Conservation (phyloP, 2,113 vertebrate species). For the Crotalus horridus region DNA sequence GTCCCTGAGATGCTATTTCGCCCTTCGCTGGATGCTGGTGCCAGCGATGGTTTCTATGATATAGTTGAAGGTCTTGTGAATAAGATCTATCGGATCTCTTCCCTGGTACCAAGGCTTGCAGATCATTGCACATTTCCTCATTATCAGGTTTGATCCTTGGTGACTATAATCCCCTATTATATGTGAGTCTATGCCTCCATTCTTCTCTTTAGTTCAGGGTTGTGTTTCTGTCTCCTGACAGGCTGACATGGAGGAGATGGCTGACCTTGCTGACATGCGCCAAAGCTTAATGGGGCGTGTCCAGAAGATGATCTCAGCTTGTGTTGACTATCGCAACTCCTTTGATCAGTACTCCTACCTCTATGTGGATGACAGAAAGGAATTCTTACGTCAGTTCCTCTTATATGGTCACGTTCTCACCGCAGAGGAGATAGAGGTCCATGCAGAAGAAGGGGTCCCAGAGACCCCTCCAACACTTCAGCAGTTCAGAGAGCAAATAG, state of each 20-base stretch:
- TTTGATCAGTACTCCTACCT: slow-evolving; percentile 80
- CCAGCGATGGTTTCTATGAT: slow-evolving; percentile 74
- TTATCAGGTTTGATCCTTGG: slow-evolving; percentile 79
- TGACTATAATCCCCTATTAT: rapidly evolving
- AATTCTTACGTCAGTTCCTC: slow-evolving; percentile 83
- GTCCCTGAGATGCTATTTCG: slow-evolving; percentile 82
- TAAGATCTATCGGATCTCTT: slow-evolving; percentile 77
- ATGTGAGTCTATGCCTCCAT: rapidly evolving
- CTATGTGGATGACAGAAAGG: slow-evolving; percentile 78
- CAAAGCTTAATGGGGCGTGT: slow-evolving; percentile 71
- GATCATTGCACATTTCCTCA: slow-evolving; percentile 64
- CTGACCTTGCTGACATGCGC: slow-evolving; percentile 68
- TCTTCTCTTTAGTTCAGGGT: not conserved
- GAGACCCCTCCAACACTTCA: slow-evolving; percentile 76
- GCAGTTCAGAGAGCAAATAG: slow-evolving; percentile 79
- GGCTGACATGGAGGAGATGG: slow-evolving; percentile 84
- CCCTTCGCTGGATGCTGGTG: slow-evolving; percentile 80
- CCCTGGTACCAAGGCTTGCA: slow-evolving; percentile 80
- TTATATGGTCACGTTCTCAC: slow-evolving; percentile 71
- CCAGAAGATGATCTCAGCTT: slow-evolving; percentile 46
- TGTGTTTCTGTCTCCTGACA: slow-evolving; percentile 41
- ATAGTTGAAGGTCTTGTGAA: slow-evolving; percentile 77
- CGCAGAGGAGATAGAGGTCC: slow-evolving; percentile 70
- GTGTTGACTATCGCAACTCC: slow-evolving; percentile 65
- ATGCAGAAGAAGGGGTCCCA: slow-evolving; percentile 59